A percentile compares a stretch with the other conserved stretches of the same genome.
Evolutionary conservation across 1,140 invertebrate genomes (phyloP).

Genomic region (Polypedilum vanderplanki): DNA sequence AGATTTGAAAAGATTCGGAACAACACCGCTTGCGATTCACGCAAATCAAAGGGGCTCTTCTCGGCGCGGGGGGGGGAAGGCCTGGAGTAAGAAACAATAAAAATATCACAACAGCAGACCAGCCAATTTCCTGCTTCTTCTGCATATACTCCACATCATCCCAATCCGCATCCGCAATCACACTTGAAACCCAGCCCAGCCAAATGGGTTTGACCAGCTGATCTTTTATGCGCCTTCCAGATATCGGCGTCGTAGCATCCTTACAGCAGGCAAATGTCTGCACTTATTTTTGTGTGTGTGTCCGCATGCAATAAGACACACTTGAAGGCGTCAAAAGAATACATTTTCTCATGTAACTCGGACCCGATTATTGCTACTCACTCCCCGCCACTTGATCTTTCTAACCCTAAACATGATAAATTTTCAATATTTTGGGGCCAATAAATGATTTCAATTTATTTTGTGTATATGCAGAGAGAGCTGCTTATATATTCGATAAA

Average conservation of each 20-base stretch:
- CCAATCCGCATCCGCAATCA: neutral
- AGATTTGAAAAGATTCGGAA: neutral
- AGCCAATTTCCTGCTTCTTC: neutral
- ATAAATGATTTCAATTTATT: too few species aligned
- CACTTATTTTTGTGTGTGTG: neutral
- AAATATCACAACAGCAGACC: slow-evolving; percentile 22
- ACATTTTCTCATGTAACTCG: neutral
- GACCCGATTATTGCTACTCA: too few species aligned
- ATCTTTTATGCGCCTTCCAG: neutral
- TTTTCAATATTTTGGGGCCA: too few species aligned
- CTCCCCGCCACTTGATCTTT: too few species aligned
- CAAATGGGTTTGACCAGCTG: slow-evolving; percentile 3
- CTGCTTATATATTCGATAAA: too few species aligned
- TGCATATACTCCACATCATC: slow-evolving; percentile 10
- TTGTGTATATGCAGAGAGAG: too few species aligned
- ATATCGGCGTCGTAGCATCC: slow-evolving; percentile 7
- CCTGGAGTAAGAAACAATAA: slow-evolving; percentile 28
- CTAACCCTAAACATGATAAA: too few species aligned
- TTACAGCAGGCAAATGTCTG: neutral
- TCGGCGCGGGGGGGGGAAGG: too few species aligned
- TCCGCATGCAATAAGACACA: neutral
- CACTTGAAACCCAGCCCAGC: too few species aligned
- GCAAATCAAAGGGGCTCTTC: slow-evolving; percentile 22
- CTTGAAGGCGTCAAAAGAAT: neutral
- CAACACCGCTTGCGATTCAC: slow-evolving; percentile 15